Base-by-base conservation (phyloP, 2,113 vertebrate genomes). In the Desmodus rotundus region DNA sequence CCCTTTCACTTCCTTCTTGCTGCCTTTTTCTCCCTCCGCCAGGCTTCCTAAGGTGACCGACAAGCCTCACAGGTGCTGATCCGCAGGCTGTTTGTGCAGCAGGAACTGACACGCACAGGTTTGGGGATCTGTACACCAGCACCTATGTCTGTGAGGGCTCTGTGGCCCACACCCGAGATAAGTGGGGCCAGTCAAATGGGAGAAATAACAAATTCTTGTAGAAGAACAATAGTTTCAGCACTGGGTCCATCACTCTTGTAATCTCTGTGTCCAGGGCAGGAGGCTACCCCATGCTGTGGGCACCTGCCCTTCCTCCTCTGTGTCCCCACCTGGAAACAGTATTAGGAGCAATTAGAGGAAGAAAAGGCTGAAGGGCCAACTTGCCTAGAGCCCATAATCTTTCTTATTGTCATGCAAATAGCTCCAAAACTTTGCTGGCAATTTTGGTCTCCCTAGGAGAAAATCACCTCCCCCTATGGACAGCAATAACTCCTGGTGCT, bases 161-260 rank as follows among this genome's bases (percentile, higher is more conserved):
- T 81, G 70, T 89, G 93, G 76, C 74, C 91, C 95, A 24, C 26
- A 76, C 63, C 84, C 93, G 78, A 65, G 89, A 96, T 83, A 94
- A 96, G n/a, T 81, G 45, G 83, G n/a, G 58, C 36, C 63, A 67
- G 81, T 50, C 92, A 74, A 80, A 43, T 0, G 7, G 77, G 78
- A 67, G 50, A 93, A 45, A 80, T 50, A 95, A 47, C 63, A 43
- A 31, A 61, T 74, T 43, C 92, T 20, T 22, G 22, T 26, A 85
- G 95, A 26, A 41, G 82, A 97, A 76, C 84, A 67, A 50, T 63
- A 58, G 73, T 56, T 52, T 96, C 56, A 43, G 56, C 7, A 11
- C 78, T 90, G 89, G 56, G 90, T 94, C 83, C 83, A 63, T 97
- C 95, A 96, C 82, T 98, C 90, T 83, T 86, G 36, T 88, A 97